Base-by-base conservation (phyloP, 35 echinoderm and acorn worm genomes). In the Lytechinus pictus region DNA sequence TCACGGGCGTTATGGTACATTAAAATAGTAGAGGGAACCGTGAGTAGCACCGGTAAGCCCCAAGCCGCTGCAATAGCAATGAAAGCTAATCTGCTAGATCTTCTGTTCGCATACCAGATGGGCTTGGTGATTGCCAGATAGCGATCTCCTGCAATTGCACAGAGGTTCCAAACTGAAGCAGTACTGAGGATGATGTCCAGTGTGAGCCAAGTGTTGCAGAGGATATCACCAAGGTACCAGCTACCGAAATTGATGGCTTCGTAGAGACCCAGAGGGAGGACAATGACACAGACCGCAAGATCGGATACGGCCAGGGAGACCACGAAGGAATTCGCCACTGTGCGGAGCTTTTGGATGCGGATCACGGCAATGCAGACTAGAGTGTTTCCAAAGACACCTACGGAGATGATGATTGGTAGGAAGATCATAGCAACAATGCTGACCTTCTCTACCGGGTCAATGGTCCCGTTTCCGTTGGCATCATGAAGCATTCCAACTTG, bases 241-340 rank as follows among this genome's bases (percentile, higher is more conserved):
- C 21, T 21, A 1, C 86, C 86, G 8, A 54, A 89, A 54, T 89
- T 94, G 8, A 57, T 5, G 7, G 94, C 96, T 27, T 95, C 61
- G 27, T 94, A 94, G 3, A 87, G 51, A 8, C 93, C 96, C 27
- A 96, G 10, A 52, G 96, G 96, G 24, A 96, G 94, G 16, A 98
- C 89, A 27, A 97, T 92, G 0, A 94, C 56, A 66, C 96, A 98
- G 2, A 98, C 94, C 9, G 96, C 52, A 0, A 96, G 57, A 57
- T 98, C 97, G 14, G 96, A 92, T 21, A 98, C 79, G 10, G 97
- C 97, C 54, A 98, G 94, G 4, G 97, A 98, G 53, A 98, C 97
- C 51, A 98, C 89, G 91, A 95, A 97, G 27, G 89, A 98, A 86
- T 98, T 98, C 3, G 96, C 96, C 61, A 98, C 96, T 0, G 95